These are phyloP conservation scores for Podiceps cristatus DNA, from an alignment of 2,113 vertebrate species.

Conservation along the genomic window DNA sequence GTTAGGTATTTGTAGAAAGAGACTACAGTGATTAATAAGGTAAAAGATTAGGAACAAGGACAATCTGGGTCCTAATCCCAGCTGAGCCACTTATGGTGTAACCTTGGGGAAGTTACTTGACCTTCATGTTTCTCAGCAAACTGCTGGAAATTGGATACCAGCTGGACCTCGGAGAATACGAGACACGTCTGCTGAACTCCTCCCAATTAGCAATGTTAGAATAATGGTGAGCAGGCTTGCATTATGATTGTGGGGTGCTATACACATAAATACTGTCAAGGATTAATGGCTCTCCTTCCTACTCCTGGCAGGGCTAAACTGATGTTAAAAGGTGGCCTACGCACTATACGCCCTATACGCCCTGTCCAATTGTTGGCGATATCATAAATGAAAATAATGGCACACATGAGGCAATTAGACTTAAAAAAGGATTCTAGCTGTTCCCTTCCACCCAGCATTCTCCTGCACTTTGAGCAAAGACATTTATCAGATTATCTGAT, in stretches of 20 bases:
- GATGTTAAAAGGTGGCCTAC: neutral
- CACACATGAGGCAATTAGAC: neutral
- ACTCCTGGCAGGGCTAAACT: neutral
- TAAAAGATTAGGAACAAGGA: conserved; percentile 50
- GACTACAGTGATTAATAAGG: conserved; percentile 1
- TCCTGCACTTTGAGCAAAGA: neutral
- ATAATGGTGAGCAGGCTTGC: neutral
- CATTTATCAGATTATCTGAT: conserved; percentile 51
- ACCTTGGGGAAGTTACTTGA: conserved; percentile 61
- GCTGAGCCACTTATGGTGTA: conserved; percentile 49
- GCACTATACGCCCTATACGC: neutral
- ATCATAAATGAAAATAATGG: neutral
- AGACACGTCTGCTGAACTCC: neutral
- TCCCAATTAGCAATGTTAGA: conserved; percentile 4
- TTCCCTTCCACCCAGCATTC: neutral
- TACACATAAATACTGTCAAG: neutral
- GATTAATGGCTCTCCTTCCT: neutral
- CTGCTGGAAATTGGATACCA: conserved; percentile 45
- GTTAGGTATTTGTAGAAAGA: neutral
- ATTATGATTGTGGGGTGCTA: neutral
- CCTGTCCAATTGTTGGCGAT: neutral
- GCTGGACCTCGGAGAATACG: conserved; percentile 45
- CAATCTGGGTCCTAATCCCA: conserved; percentile 52
- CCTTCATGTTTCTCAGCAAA: conserved; percentile 48
- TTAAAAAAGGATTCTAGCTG: conserved; percentile 25